phyloP scores from a whole-genome alignment of 2,888 invertebrate genomes.

The Desoria tigrina region DNA sequence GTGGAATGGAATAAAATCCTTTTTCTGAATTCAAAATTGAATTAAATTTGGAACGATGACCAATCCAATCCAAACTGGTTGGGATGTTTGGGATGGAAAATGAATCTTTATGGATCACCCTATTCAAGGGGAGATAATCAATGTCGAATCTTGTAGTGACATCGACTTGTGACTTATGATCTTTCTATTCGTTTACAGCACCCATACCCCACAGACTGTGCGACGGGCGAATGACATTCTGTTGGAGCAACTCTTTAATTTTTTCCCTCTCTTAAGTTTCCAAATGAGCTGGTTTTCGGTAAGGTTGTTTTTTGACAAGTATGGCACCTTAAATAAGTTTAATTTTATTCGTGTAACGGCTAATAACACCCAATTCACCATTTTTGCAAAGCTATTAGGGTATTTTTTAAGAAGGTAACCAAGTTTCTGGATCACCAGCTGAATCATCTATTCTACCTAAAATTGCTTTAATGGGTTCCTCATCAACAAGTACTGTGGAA shows the following conservation, averaged over 20 bases:
- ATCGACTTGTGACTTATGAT: slow-evolving; percentile 14
- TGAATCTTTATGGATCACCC: slow-evolving; percentile 16
- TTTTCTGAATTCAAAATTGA: slow-evolving; percentile 18
- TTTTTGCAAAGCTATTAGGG: too few relatives aligned
- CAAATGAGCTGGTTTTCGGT: slow-evolving; percentile 29
- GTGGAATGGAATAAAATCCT: slow-evolving; percentile 25
- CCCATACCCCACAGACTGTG: slow-evolving; percentile 28
- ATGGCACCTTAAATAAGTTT: too few relatives aligned
- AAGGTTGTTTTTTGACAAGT: slow-evolving; percentile 26
- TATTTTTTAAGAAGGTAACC: not conserved
- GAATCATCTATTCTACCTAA: not conserved
- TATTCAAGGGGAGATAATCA: slow-evolving; percentile 27
- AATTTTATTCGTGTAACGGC: too few relatives aligned
- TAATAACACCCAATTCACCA: too few relatives aligned
- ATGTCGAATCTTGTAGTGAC: slow-evolving; percentile 1
- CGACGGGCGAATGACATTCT: slow-evolving; percentile 21
- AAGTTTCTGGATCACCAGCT: not conserved
- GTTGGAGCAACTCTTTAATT: slow-evolving; percentile 29
- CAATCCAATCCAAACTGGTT: slow-evolving; percentile 30
- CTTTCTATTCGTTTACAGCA: slow-evolving; percentile 21
- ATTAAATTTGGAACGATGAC: slow-evolving; percentile 4
- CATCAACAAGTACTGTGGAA: too few relatives aligned
- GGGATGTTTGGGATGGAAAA: slow-evolving; percentile 23
- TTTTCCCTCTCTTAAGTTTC: slow-evolving; percentile 30
- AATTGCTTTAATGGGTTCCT: not conserved